phyloP scores from a whole-genome alignment of 2,797 vertebrate genomes.

The Coracias cyanogaster region DNA sequence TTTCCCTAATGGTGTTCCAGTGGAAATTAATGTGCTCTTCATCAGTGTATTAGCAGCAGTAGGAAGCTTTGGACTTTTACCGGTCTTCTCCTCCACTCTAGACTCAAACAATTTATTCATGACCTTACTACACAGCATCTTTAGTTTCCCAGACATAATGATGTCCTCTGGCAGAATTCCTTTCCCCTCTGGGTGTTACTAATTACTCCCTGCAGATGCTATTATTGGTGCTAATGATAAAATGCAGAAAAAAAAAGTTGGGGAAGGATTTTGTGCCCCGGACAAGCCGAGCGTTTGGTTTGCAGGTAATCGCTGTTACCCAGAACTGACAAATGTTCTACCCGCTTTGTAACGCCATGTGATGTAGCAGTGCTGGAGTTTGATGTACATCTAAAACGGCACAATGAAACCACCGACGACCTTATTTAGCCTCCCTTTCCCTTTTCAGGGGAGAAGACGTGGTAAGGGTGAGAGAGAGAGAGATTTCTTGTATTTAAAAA shows the following conservation, averaged over 20 bases:
- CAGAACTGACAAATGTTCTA: not conserved
- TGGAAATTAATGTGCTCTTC: constrained; percentile 72
- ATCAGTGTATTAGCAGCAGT: constrained; percentile 71
- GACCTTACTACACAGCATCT: constrained; percentile 54
- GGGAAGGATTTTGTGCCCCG: constrained; percentile 54
- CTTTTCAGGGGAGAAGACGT: not conserved
- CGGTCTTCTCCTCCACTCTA: not conserved
- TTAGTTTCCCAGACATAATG: constrained; percentile 60
- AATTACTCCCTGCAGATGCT: constrained; percentile 88
- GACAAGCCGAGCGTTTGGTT: not conserved
- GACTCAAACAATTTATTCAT: constrained; percentile 55
- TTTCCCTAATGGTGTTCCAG: constrained; percentile 80
- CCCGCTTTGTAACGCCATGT: fast-evolving
- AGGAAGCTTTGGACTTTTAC: constrained; percentile 51
- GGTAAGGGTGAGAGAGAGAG: not conserved
- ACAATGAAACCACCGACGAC: not conserved
- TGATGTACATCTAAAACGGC: not conserved
- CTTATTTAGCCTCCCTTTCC: not conserved
- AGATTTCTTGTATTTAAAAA: not conserved
- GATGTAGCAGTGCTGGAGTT: not conserved
- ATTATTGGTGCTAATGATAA: constrained; percentile 71
- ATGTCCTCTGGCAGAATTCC: constrained; percentile 79
- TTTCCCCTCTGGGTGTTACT: constrained; percentile 83
- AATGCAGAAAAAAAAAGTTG: constrained; percentile 77
- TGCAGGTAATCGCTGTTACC: not conserved